Evolutionary conservation across 2,113 vertebrate genomes (phyloP).

Genomic region (Carassius carassius): DNA sequence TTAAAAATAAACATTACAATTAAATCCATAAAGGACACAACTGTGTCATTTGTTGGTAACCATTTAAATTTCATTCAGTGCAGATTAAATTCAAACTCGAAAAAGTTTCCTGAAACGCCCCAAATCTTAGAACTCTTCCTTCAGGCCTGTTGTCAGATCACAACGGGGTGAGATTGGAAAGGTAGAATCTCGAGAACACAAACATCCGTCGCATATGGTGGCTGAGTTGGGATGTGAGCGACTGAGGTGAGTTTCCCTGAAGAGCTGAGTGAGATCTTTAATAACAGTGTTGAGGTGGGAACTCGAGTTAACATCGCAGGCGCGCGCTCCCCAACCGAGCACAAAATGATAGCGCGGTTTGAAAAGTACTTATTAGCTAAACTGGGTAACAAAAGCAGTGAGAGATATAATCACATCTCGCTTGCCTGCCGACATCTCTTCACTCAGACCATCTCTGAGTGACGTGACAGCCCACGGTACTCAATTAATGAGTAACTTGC

Average conservation of each 20-base stretch:
- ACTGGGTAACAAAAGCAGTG: conserved; percentile 81
- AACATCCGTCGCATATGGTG: neutral
- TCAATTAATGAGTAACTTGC: conserved; percentile 81
- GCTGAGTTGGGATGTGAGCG: conserved; percentile 3
- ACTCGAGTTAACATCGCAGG: conserved; percentile 68
- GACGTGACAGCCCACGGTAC: conserved; percentile 82
- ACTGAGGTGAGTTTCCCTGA: conserved; percentile 36
- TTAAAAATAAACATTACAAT: neutral
- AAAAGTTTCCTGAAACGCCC: neutral
- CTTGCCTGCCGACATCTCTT: conserved; percentile 79
- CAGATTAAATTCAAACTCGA: neutral
- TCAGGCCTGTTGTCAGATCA: conserved; percentile 1
- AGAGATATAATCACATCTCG: conserved; percentile 87
- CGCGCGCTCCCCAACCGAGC: conserved; percentile 65
- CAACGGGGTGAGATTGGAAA: conserved; percentile 10
- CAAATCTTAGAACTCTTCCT: conserved; percentile 9
- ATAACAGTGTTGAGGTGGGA: conserved; percentile 71
- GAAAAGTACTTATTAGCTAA: conserved; percentile 84
- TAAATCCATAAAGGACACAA: neutral
- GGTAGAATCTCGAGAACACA: conserved; percentile 3
- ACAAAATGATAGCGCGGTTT: conserved; percentile 67
- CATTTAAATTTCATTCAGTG: neutral
- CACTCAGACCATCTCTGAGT: conserved; percentile 82
- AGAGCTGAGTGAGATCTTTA: conserved; percentile 67
- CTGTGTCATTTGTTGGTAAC: neutral